phyloP scores from a whole-genome alignment of 1,140 invertebrate species.

The Bombus affinis region DNA sequence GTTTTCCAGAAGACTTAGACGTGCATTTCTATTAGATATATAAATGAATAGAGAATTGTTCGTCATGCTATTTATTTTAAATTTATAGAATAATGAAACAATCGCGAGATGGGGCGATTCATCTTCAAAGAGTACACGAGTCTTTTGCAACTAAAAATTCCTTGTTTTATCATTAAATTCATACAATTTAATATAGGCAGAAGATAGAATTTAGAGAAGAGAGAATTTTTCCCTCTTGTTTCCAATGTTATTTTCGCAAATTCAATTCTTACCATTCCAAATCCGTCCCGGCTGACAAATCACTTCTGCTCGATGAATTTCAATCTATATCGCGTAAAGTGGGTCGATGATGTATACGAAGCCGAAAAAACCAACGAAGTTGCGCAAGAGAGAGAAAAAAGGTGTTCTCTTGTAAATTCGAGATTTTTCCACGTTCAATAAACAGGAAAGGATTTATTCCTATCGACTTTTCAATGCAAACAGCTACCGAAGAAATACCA shows the following conservation, averaged over 20 bases:
- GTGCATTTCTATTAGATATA: background rate
- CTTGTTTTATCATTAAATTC: background rate
- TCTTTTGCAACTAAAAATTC: background rate
- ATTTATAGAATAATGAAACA: background rate
- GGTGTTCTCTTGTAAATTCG: background rate
- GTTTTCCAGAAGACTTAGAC: rapidly evolving
- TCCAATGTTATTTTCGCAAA: background rate
- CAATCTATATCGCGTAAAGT: background rate
- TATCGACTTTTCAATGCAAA: conserved; percentile 1
- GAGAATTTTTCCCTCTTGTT: background rate
- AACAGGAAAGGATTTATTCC: background rate
- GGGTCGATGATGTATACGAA: background rate
- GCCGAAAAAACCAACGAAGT: background rate
- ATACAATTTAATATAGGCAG: background rate
- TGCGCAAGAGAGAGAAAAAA: background rate
- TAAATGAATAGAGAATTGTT: background rate
- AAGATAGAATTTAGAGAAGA: background rate
- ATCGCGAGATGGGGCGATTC: too few relatives aligned
- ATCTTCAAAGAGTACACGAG: too few relatives aligned
- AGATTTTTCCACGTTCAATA: conserved; percentile 1
- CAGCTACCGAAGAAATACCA: background rate
- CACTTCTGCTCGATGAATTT: background rate
- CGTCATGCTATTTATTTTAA: background rate
- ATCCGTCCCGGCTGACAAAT: background rate
- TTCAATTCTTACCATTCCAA: background rate